Evolutionary conservation across 2,113 vertebrate genomes (phyloP), one percentile per base, ranked within the genome.

Genomic region (Oophaga pumilio): DNA sequence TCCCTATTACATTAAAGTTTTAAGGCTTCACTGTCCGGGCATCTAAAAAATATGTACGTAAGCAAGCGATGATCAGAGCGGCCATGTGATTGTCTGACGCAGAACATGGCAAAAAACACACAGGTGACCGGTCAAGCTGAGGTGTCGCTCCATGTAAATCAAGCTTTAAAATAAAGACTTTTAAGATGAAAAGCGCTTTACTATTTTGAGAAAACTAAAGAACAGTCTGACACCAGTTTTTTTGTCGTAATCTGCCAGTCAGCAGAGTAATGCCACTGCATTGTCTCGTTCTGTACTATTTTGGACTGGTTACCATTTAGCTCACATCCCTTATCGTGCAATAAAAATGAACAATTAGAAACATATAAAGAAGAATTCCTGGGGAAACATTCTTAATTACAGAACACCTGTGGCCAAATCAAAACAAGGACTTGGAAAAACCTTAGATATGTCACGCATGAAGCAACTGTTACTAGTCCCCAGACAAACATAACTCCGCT

Each of bases 261-360:
- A 13, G 33, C 33, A 33, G 69, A 71, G 69, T 49, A 49, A 74
- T 20, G 50, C 71, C 71, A 17, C 18, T 50, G 49, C 17, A 74
- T 50, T 50, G 71, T 74, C 71, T 49, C 71, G 22, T 22, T 74
- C 43, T 74, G 71, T 0, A 22, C 71, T 74, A 73, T 43, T 74
- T 74, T 49, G 43, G 71, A 74, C 71, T 50, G 43, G 33, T 49
- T 43, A 20, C 69, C 28, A 73, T 73, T 73, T 6, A 73, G 68
- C 17, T 33, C 20, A 20, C 33, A 73, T 73, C 69, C 33, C 0
- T 74, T 74, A 74, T 74, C 50, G 71, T 74, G 71, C 17, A 74
- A 74, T 74, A 43, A 74, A 9, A 74, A 50, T 74, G 10, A 74
- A 74, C 71, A 74, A 74, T 74, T 74, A 74, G 71, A 50, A 74